Conservation (phyloP, 2,888 invertebrate genomes). For the Cephonodes hylas region DNA sequence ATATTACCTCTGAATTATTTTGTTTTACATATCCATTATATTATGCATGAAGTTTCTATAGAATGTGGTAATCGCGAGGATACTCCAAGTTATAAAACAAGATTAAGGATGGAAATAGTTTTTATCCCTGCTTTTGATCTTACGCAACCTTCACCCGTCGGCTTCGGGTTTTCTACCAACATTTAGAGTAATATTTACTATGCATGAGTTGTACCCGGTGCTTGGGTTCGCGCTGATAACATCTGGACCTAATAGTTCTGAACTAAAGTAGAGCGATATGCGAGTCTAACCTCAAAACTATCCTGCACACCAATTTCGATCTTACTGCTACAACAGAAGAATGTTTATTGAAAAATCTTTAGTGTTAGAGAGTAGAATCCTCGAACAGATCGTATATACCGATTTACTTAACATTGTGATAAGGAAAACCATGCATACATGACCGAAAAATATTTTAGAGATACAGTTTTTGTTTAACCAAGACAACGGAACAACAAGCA, state of each 20-base stretch:
- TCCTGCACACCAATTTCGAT: not conserved
- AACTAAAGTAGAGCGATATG: constrained; percentile 2
- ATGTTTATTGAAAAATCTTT: not conserved
- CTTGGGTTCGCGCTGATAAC: not conserved
- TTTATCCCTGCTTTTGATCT: not conserved
- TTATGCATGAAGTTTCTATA: not conserved
- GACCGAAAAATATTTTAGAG: not conserved
- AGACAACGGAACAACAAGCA: too few relatives aligned
- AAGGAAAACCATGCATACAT: not conserved
- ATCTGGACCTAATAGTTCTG: constrained; percentile 2
- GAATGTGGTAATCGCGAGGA: not conserved
- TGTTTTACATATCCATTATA: not conserved
- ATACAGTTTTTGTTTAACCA: too few relatives aligned
- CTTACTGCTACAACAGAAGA: not conserved
- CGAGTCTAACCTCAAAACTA: not conserved
- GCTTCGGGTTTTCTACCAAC: not conserved
- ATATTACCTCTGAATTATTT: not conserved
- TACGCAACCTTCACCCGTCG: not conserved
- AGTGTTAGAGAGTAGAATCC: not conserved
- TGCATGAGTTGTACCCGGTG: not conserved
- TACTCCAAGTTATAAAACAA: not conserved
- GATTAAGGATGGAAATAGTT: not conserved
- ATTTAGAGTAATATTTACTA: not conserved
- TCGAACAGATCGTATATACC: not conserved
- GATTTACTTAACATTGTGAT: not conserved